Evolutionary conservation across 2,797 vertebrate species (phyloP).

Genomic region (Chiroxiphia lanceolata): DNA sequence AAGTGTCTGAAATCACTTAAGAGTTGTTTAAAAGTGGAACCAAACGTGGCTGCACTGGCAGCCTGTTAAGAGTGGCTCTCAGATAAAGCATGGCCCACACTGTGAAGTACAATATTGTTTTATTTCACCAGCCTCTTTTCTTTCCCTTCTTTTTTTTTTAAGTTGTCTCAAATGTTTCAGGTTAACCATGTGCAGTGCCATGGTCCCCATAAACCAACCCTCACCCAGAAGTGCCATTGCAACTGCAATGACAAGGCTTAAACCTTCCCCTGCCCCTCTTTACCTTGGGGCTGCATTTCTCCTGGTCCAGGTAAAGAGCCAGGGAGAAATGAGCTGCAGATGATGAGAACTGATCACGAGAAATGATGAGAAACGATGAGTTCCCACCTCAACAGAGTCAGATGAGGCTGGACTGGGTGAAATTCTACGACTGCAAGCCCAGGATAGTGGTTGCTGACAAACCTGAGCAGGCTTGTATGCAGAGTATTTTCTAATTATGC

Average conservation of each 20-base stretch:
- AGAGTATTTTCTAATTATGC: not conserved
- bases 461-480: not conserved
- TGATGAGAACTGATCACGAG: not conserved
- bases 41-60: not conserved
- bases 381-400: not conserved
- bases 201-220: not conserved
- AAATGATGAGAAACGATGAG: not conserved
- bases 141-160: not conserved
- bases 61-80: not conserved
- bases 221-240: not conserved
- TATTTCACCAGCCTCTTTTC: not conserved
- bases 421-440: not conserved
- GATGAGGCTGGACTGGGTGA: not conserved
- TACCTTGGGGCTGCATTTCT: not conserved
- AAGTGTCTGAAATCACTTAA: not conserved
- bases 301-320: not conserved
- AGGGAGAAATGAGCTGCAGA: not conserved
- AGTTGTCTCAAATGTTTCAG: not conserved
- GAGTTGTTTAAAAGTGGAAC: not conserved
- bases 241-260: not conserved
- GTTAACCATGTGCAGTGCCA: rapidly evolving
- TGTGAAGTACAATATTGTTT: not conserved
- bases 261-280: not conserved
- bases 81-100: not conserved
- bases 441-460: not conserved